These are phyloP conservation scores for Garrulus glandarius DNA, from an alignment of 2,797 vertebrate genomes.

Conservation along the genomic window DNA sequence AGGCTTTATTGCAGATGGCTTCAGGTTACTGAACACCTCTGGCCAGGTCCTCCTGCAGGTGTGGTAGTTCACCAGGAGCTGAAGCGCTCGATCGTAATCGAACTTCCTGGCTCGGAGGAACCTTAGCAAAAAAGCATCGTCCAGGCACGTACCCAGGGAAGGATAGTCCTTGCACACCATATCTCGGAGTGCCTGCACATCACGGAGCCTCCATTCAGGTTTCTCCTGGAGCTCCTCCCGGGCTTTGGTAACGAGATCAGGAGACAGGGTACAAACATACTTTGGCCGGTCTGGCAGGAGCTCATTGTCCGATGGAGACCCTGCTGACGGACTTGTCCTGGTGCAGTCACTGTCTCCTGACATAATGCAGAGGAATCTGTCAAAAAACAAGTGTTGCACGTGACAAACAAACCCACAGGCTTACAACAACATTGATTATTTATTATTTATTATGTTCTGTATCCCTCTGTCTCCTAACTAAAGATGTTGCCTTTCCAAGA, in stretches of 20 bases:
- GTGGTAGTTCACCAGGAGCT: conserved; percentile 95
- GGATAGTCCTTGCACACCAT: conserved; percentile 96
- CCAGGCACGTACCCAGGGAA: conserved; percentile 87
- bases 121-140: conserved; percentile 91
- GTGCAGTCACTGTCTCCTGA: conserved; percentile 86
- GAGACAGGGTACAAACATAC: conserved; percentile 89
- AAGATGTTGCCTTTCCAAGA: neutral
- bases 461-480: neutral
- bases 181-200: conserved; percentile 93
- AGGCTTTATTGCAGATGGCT: conserved; percentile 88
- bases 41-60: conserved; percentile 91
- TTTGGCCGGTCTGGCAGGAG: conserved; percentile 77
- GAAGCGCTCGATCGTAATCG: conserved; percentile 93
- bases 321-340: conserved; percentile 76
- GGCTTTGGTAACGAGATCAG: conserved; percentile 91
- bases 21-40: conserved; percentile 91
- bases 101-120: conserved; percentile 98
- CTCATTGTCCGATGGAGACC: conserved; percentile 75
- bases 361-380: conserved; percentile 79
- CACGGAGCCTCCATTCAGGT: conserved; percentile 94
- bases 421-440: neutral
- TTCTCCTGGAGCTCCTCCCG: conserved; percentile 97
- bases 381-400: neutral
- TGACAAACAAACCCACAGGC: neutral
- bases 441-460: neutral